These are phyloP conservation scores for Psammodynastes pulverulentus DNA, from an alignment of 2,113 vertebrate genomes.

Conservation along the genomic window DNA sequence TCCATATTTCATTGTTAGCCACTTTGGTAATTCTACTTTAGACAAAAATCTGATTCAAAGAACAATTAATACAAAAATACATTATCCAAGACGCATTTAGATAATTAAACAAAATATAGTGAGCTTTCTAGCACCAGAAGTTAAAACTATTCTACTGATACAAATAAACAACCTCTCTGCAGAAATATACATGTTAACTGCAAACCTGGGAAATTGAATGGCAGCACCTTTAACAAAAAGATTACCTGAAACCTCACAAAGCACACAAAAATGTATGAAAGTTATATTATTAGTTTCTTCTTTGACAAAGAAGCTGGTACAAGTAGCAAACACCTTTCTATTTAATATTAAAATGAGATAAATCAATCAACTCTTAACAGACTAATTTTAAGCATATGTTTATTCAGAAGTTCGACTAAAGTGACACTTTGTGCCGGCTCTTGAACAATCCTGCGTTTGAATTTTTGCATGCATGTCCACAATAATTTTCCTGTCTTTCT, in stretches of 20 bases:
- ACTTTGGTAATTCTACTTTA: neutral
- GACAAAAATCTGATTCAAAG: neutral
- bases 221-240: neutral
- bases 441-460: neutral
- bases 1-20: neutral
- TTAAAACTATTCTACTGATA: neutral
- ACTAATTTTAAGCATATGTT: neutral
- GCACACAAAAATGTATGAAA: neutral
- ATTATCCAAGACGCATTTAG: neutral
- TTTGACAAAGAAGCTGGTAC: neutral
- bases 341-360: neutral
- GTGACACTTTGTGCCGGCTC: neutral
- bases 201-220: neutral
- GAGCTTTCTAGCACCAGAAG: neutral
- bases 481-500: neutral
- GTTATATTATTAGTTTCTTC: neutral
- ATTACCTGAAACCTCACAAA: neutral
- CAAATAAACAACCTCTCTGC: neutral
- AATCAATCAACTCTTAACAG: neutral
- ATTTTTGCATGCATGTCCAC: neutral
- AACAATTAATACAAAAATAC: neutral
- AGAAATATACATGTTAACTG: neutral
- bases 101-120: neutral
- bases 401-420: neutral
- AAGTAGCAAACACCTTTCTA: neutral